Percentiles rank a stretch among this genome's conserved stretches.
Evolutionary conservation across 92 coral and sea anemone species (phyloP).

Genomic region (Epizoanthus stellaris): DNA sequence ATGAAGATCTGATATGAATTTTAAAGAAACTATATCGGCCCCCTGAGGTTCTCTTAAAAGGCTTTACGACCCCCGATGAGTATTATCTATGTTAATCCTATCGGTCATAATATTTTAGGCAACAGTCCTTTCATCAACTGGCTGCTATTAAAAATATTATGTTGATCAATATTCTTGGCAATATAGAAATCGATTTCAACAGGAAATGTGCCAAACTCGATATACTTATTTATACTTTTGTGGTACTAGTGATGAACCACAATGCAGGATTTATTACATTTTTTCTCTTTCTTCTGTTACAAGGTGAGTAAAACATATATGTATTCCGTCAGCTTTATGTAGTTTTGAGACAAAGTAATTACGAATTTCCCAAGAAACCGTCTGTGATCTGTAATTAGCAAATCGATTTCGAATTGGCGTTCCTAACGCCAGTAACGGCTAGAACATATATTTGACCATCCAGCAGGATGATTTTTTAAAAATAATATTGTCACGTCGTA

Average conservation of each 20-base stretch:
- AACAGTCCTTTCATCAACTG: conserved; percentile 6
- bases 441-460: no score
- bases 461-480: no score
- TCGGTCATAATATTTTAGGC: conserved; percentile 5
- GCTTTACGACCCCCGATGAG: neutral
- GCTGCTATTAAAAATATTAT: neutral
- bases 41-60: conserved; percentile 3
- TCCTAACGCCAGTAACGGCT: no score
- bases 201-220: neutral
- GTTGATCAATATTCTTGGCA: conserved; percentile 8
- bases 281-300: neutral
- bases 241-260: neutral
- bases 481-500: no score
- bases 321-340: neutral
- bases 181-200: conserved; percentile 4
- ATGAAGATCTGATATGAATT: neutral
- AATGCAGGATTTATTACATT: neutral
- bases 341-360: neutral
- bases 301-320: conserved; percentile 4
- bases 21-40: neutral
- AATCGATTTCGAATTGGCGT: neutral
- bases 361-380: neutral
- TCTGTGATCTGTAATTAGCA: neutral
- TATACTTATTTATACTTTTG: neutral
- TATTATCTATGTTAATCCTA: conserved; percentile 4